A percentile compares a stretch with the other conserved stretches of the same genome.
Evolutionary conservation across 2,797 vertebrate genomes (phyloP).

Genomic region (Melopsittacus undulatus): DNA sequence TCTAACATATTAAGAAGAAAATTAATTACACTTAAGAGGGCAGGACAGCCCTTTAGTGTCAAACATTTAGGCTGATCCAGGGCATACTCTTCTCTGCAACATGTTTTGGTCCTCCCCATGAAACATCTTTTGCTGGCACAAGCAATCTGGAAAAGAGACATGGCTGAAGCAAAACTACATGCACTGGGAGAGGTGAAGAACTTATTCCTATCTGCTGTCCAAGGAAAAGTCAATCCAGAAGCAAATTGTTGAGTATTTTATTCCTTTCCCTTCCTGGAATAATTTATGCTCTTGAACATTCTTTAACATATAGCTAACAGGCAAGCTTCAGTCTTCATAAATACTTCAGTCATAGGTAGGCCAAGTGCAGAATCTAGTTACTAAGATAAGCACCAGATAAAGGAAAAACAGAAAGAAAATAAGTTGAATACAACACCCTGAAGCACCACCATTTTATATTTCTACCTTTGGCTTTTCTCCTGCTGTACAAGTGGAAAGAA

Average conservation of each 20-base stretch:
- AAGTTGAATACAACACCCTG: neutral
- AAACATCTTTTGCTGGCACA: neutral
- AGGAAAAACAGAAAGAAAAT: constrained; percentile 5
- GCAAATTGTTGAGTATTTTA: constrained; percentile 50
- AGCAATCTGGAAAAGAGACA: neutral
- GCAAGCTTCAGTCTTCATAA: constrained; percentile 11
- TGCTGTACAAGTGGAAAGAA: neutral
- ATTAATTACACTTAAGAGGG: constrained; percentile 10
- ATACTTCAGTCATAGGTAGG: neutral
- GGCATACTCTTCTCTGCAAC: neutral
- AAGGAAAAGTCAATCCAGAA: constrained; percentile 38
- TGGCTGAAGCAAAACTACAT: constrained; percentile 21
- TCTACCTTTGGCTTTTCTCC: neutral
- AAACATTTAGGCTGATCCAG: constrained; percentile 17
- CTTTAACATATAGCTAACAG: constrained; percentile 51
- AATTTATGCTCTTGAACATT: constrained; percentile 35
- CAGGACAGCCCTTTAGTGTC: neutral
- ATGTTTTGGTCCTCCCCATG: neutral
- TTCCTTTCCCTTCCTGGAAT: constrained; percentile 59
- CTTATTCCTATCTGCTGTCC: constrained; percentile 44
- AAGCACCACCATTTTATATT: neutral
- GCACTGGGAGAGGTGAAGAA: constrained; percentile 20
- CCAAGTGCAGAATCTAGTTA: neutral
- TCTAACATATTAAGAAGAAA: constrained; percentile 31
- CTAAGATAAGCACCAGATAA: neutral